Percentiles rank a stretch among this genome's conserved stretches.
Evolutionary conservation across 2,888 invertebrate genomes (phyloP).

Genomic region (Actias luna): DNA sequence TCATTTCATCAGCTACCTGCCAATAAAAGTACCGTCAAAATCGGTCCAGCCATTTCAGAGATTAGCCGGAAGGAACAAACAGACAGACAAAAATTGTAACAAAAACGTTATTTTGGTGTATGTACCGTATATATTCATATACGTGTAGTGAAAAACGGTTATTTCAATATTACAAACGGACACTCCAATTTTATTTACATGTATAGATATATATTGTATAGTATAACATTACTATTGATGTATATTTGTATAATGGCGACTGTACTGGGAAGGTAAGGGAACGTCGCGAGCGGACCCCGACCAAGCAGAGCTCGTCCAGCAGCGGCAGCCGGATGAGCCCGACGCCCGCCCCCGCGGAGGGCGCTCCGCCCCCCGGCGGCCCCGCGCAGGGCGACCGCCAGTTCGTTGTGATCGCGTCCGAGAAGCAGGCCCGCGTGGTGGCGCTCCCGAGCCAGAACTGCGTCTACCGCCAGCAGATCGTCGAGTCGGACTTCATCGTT

Average conservation of each 20-base stretch:
- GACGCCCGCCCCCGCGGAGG: conserved; percentile 78
- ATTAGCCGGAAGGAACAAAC: no score
- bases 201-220: no score
- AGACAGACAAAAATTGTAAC: no score
- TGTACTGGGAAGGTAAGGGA: conserved; percentile 49
- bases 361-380: conserved; percentile 64
- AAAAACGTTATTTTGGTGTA: no score
- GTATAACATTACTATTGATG: not conserved
- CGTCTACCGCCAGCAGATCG: conserved; percentile 95
- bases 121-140: no score
- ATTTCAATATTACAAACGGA: no score
- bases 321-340: conserved; percentile 90
- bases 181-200: no score
- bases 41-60: no score
- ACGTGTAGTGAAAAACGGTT: no score
- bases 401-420: conserved; percentile 95
- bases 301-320: conserved; percentile 79
- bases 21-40: no score
- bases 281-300: conserved; percentile 82
- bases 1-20: no score
- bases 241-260: not conserved
- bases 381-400: conserved; percentile 87
- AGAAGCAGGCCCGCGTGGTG: conserved; percentile 96
- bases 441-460: conserved; percentile 97
- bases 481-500: conserved; percentile 95